Evolutionary conservation across 92 coral and sea anemone genomes (phyloP).

Genomic region (Siderastrea siderea): DNA sequence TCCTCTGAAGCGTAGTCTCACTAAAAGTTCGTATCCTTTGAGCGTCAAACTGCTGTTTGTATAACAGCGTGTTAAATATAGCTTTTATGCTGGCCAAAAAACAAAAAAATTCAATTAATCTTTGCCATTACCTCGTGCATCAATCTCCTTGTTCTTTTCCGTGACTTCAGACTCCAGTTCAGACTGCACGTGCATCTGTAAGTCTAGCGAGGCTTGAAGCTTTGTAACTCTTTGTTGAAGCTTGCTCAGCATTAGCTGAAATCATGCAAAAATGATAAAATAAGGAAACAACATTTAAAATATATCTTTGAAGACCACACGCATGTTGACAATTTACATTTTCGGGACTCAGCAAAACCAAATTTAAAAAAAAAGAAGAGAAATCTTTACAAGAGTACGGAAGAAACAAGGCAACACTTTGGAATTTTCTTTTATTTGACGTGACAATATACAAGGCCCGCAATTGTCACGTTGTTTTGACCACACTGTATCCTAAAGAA

Average conservation of each 20-base stretch:
- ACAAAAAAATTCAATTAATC: not conserved
- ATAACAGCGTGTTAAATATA: not conserved
- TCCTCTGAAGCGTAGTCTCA: no score
- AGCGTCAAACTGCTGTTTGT: no score
- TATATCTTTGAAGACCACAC: no score
- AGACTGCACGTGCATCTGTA: conserved; percentile 72
- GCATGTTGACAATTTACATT: not conserved
- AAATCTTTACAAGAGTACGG: no score
- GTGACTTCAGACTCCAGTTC: conserved; percentile 83
- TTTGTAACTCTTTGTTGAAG: conserved; percentile 86
- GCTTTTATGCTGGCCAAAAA: not conserved
- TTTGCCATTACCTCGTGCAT: conserved; percentile 73
- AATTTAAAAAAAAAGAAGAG: no score
- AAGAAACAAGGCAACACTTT: no score
- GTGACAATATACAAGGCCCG: no score
- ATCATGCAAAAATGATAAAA: not conserved
- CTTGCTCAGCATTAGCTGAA: conserved; percentile 81
- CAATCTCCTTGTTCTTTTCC: conserved; percentile 85
- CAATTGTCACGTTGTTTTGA: no score
- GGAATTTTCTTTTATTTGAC: no score
- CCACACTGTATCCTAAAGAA: no score
- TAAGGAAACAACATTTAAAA: not conserved
- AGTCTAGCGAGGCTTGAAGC: conserved; percentile 76
- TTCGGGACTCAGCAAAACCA: no score
- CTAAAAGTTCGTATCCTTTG: no score